A percentile compares a stretch with the other conserved stretches of the same genome.
phyloP scores from a whole-genome alignment of 1,140 invertebrate genomes.

The Philopotamus ludificatus region DNA sequence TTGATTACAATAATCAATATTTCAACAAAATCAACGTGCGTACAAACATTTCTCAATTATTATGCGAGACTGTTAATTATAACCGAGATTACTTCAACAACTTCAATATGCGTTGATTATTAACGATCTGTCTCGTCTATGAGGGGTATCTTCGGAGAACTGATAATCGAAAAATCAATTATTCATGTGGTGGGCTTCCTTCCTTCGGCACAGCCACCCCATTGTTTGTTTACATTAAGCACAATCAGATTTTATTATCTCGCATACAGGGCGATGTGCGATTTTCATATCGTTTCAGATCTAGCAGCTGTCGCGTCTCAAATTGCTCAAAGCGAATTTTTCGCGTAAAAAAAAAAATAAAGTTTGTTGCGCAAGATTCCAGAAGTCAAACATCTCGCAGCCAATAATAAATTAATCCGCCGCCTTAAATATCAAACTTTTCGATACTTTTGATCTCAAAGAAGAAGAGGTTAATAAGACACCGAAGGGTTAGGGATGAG shows the following conservation, averaged over 20 bases:
- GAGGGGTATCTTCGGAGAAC: conserved; percentile 25
- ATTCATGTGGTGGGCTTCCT: conserved; percentile 26
- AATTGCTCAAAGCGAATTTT: conserved; percentile 30
- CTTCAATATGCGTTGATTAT: background rate
- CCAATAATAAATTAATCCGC: conserved; percentile 40
- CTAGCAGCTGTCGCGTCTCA: conserved; percentile 18
- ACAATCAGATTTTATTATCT: background rate
- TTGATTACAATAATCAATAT: background rate
- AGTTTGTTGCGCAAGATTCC: conserved; percentile 24
- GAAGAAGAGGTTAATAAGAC: conserved; percentile 32
- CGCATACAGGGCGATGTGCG: background rate
- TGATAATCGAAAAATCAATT: conserved; percentile 43
- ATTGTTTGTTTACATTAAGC: conserved; percentile 24
- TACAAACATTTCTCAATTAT: background rate
- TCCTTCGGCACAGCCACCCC: background rate
- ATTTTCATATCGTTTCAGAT: background rate
- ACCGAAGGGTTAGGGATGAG: conserved; percentile 11
- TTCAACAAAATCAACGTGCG: background rate
- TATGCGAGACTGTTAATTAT: background rate
- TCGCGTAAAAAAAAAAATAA: conserved; percentile 2
- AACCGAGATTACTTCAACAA: background rate
- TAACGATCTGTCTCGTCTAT: background rate
- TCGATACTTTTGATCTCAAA: conserved; percentile 41
- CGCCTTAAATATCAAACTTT: conserved; percentile 39
- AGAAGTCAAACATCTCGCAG: conserved; percentile 38